Conservation (phyloP, 2,113 vertebrate species). For the Menura novaehollandiae region DNA sequence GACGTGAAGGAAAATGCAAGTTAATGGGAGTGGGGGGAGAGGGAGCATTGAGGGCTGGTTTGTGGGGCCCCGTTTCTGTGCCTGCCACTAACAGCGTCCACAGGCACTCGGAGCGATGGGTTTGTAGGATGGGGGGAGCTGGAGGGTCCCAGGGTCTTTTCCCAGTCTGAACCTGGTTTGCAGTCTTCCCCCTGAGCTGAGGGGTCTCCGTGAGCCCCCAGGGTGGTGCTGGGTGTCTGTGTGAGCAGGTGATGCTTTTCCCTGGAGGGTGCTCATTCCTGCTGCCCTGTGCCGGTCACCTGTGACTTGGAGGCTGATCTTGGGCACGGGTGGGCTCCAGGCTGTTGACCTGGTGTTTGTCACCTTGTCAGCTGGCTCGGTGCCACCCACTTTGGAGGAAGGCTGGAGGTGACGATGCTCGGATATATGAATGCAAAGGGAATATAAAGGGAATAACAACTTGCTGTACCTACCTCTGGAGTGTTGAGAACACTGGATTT, state of each 20-base stretch:
- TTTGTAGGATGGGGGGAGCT: background rate
- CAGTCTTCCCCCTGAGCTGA: background rate
- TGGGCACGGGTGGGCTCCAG: background rate
- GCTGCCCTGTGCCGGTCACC: accelerated
- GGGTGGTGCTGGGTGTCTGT: background rate
- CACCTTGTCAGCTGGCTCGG: background rate
- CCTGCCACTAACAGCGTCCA: background rate
- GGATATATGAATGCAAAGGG: background rate
- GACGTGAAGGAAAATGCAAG: background rate
- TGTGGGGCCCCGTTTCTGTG: background rate
- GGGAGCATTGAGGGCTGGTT: accelerated
- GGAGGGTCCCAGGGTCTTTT: background rate
- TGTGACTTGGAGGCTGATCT: background rate
- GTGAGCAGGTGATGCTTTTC: background rate
- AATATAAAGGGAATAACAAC: background rate
- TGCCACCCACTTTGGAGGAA: background rate
- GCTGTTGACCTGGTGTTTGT: background rate
- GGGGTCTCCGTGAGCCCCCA: accelerated
- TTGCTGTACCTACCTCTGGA: background rate
- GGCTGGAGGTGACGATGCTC: background rate
- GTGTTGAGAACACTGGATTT: background rate
- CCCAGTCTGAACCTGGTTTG: background rate
- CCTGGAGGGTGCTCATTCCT: background rate
- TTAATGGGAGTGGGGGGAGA: background rate
- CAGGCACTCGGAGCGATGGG: background rate